phyloP scores from a whole-genome alignment of 2,888 invertebrate genomes.

The Ischnura elegans region DNA sequence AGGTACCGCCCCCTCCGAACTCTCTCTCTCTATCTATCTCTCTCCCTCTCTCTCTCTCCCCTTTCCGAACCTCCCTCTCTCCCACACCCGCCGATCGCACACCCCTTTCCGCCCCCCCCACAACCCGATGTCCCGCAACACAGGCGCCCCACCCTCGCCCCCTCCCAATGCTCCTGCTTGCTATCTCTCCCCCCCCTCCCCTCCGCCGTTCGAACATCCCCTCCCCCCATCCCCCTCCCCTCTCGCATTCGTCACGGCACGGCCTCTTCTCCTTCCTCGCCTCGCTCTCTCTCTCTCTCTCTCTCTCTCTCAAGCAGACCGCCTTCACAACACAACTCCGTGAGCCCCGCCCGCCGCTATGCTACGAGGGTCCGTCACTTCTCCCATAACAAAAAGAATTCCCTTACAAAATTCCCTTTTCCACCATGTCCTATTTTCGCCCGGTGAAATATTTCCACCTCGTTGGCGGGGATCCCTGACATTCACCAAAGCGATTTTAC shows the following conservation, averaged over 20 bases:
- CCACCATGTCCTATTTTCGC: background rate
- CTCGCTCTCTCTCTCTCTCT: background rate
- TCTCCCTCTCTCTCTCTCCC: constrained; percentile 2
- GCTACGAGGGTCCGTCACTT: background rate
- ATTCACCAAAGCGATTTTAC: too few species aligned
- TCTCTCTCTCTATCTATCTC: constrained; percentile 42
- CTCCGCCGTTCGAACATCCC: background rate
- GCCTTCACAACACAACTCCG: background rate
- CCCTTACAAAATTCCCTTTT: background rate
- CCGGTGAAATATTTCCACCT: background rate
- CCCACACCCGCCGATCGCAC: constrained; percentile 18
- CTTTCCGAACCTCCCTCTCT: constrained; percentile 3
- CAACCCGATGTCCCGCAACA: background rate
- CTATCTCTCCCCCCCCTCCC: background rate
- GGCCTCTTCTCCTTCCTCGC: background rate
- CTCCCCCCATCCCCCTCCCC: background rate
- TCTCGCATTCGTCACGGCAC: constrained; percentile 40
- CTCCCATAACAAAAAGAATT: background rate
- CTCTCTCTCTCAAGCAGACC: background rate
- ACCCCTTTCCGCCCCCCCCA: background rate
- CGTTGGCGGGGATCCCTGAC: too few species aligned
- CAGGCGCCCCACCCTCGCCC: background rate
- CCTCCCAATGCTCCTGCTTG: too few species aligned
- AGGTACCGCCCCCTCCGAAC: constrained; percentile 40
- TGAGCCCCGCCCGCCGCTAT: constrained; percentile 14